Conservation (phyloP, 2,797 vertebrate species). For the Synaphobranchus kaupii region DNA sequence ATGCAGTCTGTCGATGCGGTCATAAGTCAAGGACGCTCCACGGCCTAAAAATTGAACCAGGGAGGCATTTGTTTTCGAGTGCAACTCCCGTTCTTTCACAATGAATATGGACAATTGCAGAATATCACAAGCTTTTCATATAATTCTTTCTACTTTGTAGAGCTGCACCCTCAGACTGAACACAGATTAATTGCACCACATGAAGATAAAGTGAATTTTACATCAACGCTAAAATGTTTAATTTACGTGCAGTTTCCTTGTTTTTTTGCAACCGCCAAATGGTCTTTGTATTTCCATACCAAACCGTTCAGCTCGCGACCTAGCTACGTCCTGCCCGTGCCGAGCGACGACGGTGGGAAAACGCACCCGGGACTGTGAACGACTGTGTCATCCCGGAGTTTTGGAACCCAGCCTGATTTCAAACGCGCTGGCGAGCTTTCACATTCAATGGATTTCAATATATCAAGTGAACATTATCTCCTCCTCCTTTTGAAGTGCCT, state of each 20-base stretch:
- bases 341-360: not conserved
- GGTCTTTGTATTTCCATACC: not conserved
- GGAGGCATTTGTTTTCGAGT: not conserved
- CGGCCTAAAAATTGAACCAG: not conserved
- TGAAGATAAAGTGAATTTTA: constrained; percentile 30
- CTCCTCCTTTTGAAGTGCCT: not conserved
- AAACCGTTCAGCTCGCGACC: no score
- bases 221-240: constrained; percentile 33
- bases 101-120: not conserved
- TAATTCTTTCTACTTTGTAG: not conserved
- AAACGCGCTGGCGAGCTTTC: not conserved
- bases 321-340: no score
- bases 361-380: not conserved
- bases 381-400: not conserved
- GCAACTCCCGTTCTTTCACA: not conserved
- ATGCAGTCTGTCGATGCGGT: no score
- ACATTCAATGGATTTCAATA: not conserved
- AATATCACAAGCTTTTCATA: not conserved
- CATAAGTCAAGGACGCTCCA: not conserved
- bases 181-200: constrained; percentile 31
- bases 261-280: not conserved
- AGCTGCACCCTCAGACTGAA: constrained; percentile 32
- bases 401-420: not conserved
- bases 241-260: constrained; percentile 28
- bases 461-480: not conserved